Evolutionary conservation across 1,140 invertebrate species (phyloP), one percentile per base, ranked within the genome.

Genomic region (Hyposmocoma kahamanoa): DNA sequence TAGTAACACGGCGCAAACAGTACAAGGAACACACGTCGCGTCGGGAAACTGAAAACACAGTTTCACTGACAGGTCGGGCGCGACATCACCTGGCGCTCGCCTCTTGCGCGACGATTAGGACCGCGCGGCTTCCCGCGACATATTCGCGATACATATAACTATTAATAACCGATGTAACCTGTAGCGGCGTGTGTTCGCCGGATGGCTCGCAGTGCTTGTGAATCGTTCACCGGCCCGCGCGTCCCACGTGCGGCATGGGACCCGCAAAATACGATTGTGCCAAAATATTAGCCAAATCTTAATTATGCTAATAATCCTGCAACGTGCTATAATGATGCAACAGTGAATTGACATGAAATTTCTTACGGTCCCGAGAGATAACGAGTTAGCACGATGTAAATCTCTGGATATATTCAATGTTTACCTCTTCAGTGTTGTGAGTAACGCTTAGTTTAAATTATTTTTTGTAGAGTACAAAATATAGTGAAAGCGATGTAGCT

Each of bases 391-490:
- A 72, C 54, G 42, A 80, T 80, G 76, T 79, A 67, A 79, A 51
- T 61, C 42, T 53, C 13, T 60, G 58, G 56, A 65, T 63, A 55
- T 58, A 47, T 60, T 66, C 53, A 77, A 74, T 84, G 74, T 77
- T 80, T 84, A 84, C 77, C 77, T 84, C 81, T 78, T 67, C 70
- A 69, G 81, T 83, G 81, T 84, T 84, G 81, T 83, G 81, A 84
- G 74, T 79, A 70, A 66, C 59, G 50, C 22, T 57, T 76, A 72
- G 52, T 59, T 53, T 62, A 59, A 66, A 39, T 48, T 53, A 47
- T 54, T n/a, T n/a, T n/a, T 59, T 36, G 10, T 36, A 67, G 54
- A 60, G 64, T 60, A 49, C 41, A 30, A 53, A 43, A 47, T 42
- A 42, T 44, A 24, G 57, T 43, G 39, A 42, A 34, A 69, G 52